A percentile compares a stretch with the other conserved stretches of the same genome.
Evolutionary conservation across 37 sponge, comb jelly and placozoan genomes (phyloP).

Genomic region (Aphrocallistes beatrix): DNA sequence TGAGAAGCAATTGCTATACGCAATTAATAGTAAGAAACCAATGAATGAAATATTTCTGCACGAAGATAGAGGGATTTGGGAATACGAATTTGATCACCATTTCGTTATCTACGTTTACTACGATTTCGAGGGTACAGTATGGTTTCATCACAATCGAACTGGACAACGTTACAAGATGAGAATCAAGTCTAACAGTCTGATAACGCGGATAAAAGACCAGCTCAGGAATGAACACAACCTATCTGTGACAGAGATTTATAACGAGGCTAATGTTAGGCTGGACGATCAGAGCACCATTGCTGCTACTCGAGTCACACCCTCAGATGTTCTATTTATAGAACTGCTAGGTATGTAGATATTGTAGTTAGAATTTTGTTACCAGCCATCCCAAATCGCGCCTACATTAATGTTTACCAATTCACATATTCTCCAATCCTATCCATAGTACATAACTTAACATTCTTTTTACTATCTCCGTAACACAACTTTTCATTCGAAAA

Average conservation of each 20-base stretch:
- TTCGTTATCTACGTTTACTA: not conserved
- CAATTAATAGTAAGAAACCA: not conserved
- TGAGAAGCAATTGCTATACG: not conserved
- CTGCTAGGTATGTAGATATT: not conserved
- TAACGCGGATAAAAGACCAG: not conserved
- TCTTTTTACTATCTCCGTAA: too few relatives aligned
- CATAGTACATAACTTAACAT: too few relatives aligned
- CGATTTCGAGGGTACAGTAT: conserved; percentile 1
- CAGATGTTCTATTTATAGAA: not conserved
- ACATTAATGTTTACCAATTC: too few relatives aligned
- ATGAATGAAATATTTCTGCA: not conserved
- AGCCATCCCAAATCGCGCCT: not conserved
- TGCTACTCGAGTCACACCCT: not conserved
- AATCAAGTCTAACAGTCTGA: not conserved
- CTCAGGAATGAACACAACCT: not conserved
- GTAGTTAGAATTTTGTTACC: not conserved
- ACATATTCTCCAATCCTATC: too few relatives aligned
- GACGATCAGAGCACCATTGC: not conserved
- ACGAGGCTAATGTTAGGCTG: not conserved
- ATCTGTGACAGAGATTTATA: not conserved
- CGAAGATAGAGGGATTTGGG: not conserved
- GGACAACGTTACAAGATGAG: not conserved
- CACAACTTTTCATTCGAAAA: too few relatives aligned
- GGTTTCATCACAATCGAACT: not conserved
- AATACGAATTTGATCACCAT: not conserved